A percentile compares a stretch with the other conserved stretches of the same genome.
Conservation (phyloP, 1,140 invertebrate genomes). For the Zaprionus gabonicus region DNA sequence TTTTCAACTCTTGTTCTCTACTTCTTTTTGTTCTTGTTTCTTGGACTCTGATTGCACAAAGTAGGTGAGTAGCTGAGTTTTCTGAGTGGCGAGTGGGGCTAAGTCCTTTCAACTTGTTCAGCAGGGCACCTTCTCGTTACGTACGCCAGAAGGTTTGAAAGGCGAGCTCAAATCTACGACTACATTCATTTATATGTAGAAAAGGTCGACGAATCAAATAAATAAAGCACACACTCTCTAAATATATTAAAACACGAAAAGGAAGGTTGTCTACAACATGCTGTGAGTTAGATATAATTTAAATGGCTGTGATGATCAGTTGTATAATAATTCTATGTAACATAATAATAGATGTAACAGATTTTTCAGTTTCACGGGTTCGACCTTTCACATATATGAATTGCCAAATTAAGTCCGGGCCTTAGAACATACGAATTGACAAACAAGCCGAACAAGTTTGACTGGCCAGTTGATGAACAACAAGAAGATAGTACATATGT, state of each 20-base stretch:
- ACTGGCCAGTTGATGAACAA: too few relatives aligned
- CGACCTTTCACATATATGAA: too few relatives aligned
- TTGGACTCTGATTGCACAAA: slow-evolving; percentile 65
- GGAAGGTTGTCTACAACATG: not conserved
- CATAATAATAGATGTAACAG: too few relatives aligned
- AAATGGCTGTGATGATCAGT: too few relatives aligned
- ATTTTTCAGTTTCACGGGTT: too few relatives aligned
- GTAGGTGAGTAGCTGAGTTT: slow-evolving; percentile 44
- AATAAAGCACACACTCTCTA: not conserved
- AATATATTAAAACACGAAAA: slow-evolving; percentile 4
- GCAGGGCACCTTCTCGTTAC: slow-evolving; percentile 39
- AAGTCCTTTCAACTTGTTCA: slow-evolving; percentile 51
- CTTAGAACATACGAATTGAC: too few relatives aligned
- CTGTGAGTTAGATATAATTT: not conserved
- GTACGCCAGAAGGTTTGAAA: not conserved
- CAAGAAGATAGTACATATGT: too few relatives aligned
- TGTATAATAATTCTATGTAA: too few relatives aligned
- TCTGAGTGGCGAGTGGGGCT: not conserved
- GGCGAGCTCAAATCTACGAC: not conserved
- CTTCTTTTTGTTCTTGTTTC: slow-evolving; percentile 14
- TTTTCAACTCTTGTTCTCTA: slow-evolving; percentile 2
- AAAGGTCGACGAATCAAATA: slow-evolving; percentile 16
- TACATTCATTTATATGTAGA: not conserved
- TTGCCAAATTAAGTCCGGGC: too few relatives aligned
- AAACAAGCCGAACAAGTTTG: too few relatives aligned